Evolutionary conservation across 2,888 invertebrate species (phyloP).

Genomic region (Carterocephalus palaemon): DNA sequence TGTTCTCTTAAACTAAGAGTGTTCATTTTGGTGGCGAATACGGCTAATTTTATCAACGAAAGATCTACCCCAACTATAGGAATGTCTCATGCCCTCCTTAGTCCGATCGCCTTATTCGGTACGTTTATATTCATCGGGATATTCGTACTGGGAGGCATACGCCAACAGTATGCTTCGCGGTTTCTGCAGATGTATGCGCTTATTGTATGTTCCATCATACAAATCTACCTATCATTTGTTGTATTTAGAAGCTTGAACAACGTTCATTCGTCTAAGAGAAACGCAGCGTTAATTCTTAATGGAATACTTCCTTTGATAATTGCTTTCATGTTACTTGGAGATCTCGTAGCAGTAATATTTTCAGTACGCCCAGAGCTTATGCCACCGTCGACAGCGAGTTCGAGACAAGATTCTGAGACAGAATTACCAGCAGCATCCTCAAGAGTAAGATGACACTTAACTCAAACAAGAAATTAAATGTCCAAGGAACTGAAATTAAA

Average conservation of each 20-base stretch:
- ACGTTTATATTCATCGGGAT: constrained; percentile 49
- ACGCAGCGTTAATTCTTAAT: constrained; percentile 46
- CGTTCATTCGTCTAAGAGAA: constrained; percentile 22
- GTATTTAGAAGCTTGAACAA: constrained; percentile 44
- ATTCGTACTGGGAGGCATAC: constrained; percentile 39
- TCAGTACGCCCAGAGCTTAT: constrained; percentile 37
- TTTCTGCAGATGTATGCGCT: constrained; percentile 54
- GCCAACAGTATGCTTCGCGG: constrained; percentile 39
- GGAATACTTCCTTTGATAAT: constrained; percentile 57
- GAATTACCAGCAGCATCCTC: constrained; percentile 13
- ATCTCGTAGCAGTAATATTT: constrained; percentile 49
- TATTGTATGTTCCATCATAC: constrained; percentile 42
- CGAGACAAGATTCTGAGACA: constrained; percentile 20
- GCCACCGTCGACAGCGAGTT: constrained; percentile 25
- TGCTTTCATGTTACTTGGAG: constrained; percentile 47
- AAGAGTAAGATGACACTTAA: too few species aligned
- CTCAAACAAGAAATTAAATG: too few species aligned
- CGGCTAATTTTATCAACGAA: constrained; percentile 58
- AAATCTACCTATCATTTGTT: constrained; percentile 43
- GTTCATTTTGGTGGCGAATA: constrained; percentile 51
- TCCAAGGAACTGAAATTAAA: too few species aligned
- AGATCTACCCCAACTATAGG: constrained; percentile 45
- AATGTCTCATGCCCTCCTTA: constrained; percentile 49
- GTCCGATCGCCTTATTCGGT: constrained; percentile 52
- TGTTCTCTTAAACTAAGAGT: constrained; percentile 50